These are phyloP conservation scores for Dendrocincla tyrannina DNA, from an alignment of 2,797 vertebrate genomes.

Conservation along the genomic window DNA sequence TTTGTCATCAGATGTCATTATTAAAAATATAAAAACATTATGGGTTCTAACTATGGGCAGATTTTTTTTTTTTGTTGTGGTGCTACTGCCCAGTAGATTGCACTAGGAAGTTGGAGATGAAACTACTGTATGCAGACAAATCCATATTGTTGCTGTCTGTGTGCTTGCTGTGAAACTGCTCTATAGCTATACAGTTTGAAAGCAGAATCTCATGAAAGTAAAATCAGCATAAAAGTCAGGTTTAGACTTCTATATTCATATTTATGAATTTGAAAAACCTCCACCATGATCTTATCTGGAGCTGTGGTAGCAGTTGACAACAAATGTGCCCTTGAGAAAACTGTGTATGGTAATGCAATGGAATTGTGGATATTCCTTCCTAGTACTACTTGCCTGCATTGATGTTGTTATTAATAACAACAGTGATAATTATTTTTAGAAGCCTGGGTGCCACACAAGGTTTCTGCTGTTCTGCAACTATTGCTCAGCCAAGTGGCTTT, in stretches of 20 bases:
- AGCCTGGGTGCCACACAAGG: slow-evolving; percentile 60
- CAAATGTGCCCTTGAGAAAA: slow-evolving; percentile 68
- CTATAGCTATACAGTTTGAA: slow-evolving; percentile 66
- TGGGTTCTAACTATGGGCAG: background rate
- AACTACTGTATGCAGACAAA: slow-evolving; percentile 64
- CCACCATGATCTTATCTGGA: slow-evolving; percentile 63
- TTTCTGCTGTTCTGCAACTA: slow-evolving; percentile 77
- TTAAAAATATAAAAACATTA: slow-evolving; percentile 3
- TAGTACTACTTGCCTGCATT: background rate
- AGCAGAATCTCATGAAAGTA: slow-evolving; percentile 71
- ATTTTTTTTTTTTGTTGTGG: background rate
- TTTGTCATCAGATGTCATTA: background rate
- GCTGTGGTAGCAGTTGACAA: slow-evolving; percentile 61
- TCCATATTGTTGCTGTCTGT: slow-evolving; percentile 60
- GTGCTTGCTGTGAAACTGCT: slow-evolving; percentile 61
- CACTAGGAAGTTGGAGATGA: slow-evolving; percentile 39
- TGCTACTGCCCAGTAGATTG: background rate
- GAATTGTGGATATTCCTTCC: background rate
- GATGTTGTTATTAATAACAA: slow-evolving; percentile 26
- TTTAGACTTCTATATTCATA: slow-evolving; percentile 67
- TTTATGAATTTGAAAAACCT: slow-evolving; percentile 74
- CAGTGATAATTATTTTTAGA: slow-evolving; percentile 1
- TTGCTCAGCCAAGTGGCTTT: slow-evolving; percentile 73
- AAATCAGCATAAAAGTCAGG: slow-evolving; percentile 69
- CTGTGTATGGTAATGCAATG: background rate